Conservation (phyloP, 1,140 invertebrate genomes). For the Sitophilus oryzae region DNA sequence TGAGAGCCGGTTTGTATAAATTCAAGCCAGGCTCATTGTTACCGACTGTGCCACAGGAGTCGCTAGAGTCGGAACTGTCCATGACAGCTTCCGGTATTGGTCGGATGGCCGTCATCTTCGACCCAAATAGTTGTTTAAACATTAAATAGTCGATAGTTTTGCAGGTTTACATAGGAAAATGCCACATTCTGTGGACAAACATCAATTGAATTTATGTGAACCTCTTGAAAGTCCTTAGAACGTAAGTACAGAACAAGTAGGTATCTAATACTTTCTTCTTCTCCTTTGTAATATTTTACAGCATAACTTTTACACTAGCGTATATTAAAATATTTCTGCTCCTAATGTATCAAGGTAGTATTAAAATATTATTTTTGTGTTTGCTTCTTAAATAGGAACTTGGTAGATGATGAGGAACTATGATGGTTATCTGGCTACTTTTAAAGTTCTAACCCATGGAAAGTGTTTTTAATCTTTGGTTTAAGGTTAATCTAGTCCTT, state of each 20-base stretch:
- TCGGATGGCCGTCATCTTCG: conserved; percentile 35
- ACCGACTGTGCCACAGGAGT: conserved; percentile 30
- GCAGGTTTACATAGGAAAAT: background rate
- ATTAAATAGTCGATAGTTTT: conserved; percentile 15
- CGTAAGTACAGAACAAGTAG: background rate
- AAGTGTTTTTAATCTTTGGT: conserved; percentile 3
- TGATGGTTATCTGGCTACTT: conserved; percentile 8
- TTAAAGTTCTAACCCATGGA: conserved; percentile 20
- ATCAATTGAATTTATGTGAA: too few relatives aligned
- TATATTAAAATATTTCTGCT: conserved; percentile 25
- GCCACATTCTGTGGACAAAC: too few relatives aligned
- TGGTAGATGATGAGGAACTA: conserved; percentile 28
- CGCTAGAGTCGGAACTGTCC: conserved; percentile 40
- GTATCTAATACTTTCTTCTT: too few relatives aligned
- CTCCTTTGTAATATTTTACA: too few relatives aligned
- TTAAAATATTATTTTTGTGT: conserved; percentile 5
- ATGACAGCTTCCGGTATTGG: conserved; percentile 34
- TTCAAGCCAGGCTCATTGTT: conserved; percentile 30
- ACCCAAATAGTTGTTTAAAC: conserved; percentile 22
- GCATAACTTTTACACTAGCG: background rate
- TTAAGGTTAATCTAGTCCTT: background rate
- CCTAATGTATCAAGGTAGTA: conserved; percentile 15
- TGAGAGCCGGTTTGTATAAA: conserved; percentile 37
- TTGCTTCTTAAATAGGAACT: conserved; percentile 32
- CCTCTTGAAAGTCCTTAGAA: conserved; percentile 1